These are phyloP conservation scores for Brachyhypopomus gauderio DNA, from an alignment of 2,113 vertebrate genomes.

Conservation along the genomic window DNA sequence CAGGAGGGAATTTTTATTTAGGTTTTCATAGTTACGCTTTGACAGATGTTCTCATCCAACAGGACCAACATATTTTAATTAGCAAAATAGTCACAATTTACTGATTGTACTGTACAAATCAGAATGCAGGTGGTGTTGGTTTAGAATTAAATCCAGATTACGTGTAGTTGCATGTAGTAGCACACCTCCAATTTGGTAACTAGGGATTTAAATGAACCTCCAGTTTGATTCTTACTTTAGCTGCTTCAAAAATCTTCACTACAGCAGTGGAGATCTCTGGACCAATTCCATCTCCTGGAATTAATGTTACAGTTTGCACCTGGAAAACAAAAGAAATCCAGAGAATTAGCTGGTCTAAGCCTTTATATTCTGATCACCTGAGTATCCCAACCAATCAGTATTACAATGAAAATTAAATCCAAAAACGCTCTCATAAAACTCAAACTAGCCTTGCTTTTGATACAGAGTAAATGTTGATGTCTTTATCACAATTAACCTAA, in stretches of 20 bases:
- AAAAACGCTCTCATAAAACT: too few relatives aligned
- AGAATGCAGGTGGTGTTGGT: too few relatives aligned
- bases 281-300: slow-evolving; percentile 97
- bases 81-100: background rate
- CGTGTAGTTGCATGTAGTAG: background rate
- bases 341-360: slow-evolving; percentile 20
- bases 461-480: background rate
- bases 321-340: slow-evolving; percentile 61
- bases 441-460: too few relatives aligned
- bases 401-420: too few relatives aligned
- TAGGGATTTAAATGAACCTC: too few relatives aligned
- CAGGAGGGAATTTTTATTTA: background rate
- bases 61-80: too few relatives aligned
- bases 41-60: background rate
- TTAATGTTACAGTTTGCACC: slow-evolving; percentile 91
- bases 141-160: background rate
- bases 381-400: background rate
- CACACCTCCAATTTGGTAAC: background rate
- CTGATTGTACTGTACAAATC: too few relatives aligned
- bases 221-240: slow-evolving; percentile 75
- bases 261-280: slow-evolving; percentile 91
- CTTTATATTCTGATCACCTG: background rate
- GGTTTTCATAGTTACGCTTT: too few relatives aligned
- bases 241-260: slow-evolving; percentile 93
- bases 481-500: too few relatives aligned